Percentiles rank a stretch among this genome's conserved stretches.
These are phyloP conservation scores for Microcebus ravelobensis DNA, from an alignment of 2,113 vertebrate species.

Conservation along the genomic window DNA sequence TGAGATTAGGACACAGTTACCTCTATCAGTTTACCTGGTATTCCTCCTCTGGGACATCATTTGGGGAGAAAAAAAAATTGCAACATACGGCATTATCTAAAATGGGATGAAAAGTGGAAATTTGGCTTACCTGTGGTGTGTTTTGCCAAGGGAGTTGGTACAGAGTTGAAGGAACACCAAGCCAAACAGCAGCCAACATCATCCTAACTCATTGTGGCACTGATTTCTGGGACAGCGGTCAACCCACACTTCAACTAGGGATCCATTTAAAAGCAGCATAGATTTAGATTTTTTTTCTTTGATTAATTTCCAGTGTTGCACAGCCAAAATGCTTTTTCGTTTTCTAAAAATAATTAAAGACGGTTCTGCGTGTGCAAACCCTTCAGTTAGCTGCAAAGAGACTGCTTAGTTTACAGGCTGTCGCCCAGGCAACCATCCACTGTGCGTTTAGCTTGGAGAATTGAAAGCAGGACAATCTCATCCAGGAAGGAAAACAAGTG, in stretches of 20 bases:
- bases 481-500: slow-evolving; percentile 55
- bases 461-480: slow-evolving; percentile 44
- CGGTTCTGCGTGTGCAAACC: neutral
- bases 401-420: slow-evolving; percentile 79
- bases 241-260: neutral
- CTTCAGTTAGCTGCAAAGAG: slow-evolving; percentile 3
- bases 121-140: slow-evolving; percentile 75
- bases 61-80: slow-evolving; percentile 38
- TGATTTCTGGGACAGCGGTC: slow-evolving; percentile 40
- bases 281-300: neutral
- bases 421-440: slow-evolving; percentile 78
- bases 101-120: slow-evolving; percentile 51
- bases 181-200: neutral
- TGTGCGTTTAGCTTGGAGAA: slow-evolving; percentile 44
- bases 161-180: slow-evolving; percentile 3
- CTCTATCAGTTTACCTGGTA: slow-evolving; percentile 19
- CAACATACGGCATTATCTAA: neutral
- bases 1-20: neutral
- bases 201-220: slow-evolving; percentile 22
- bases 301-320: neutral
- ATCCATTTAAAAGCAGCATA: neutral
- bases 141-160: neutral
- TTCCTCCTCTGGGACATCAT: slow-evolving; percentile 13
- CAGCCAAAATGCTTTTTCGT: neutral
- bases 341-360: neutral